A percentile compares a stretch with the other conserved stretches of the same genome.
phyloP scores from a whole-genome alignment of 2,113 vertebrate genomes.

The Otocyon megalotis region DNA sequence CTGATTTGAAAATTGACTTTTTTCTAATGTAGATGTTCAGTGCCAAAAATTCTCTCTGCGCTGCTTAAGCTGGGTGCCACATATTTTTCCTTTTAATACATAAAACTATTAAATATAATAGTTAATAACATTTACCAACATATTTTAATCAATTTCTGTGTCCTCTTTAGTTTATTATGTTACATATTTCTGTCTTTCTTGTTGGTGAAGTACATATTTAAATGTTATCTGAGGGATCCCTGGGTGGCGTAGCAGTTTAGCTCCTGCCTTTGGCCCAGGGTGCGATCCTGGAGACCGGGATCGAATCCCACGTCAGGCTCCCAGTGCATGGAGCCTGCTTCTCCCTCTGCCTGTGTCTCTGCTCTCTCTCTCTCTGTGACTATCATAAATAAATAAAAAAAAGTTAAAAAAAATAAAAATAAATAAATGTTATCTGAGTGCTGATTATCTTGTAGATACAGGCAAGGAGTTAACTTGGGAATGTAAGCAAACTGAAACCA shows the following conservation, averaged over 20 bases:
- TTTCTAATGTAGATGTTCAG: not conserved
- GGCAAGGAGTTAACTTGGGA: not conserved
- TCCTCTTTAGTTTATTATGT: not conserved
- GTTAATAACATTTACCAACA: not conserved
- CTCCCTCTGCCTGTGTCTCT: no score
- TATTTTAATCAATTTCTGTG: not conserved
- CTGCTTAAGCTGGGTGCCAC: not conserved
- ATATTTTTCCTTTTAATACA: constrained; percentile 23
- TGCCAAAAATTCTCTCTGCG: not conserved
- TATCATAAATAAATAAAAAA: no score
- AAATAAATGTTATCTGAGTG: not conserved
- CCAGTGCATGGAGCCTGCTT: no score
- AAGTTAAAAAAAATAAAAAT: no score
- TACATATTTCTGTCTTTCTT: not conserved
- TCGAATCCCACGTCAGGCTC: no score
- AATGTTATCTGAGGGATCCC: not conserved
- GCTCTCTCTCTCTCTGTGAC: no score
- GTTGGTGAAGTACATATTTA: not conserved
- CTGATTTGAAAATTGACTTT: not conserved
- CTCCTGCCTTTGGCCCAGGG: no score
- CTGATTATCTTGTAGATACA: not conserved
- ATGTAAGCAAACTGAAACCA: not conserved
- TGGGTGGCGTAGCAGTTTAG: no score
- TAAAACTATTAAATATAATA: not conserved
- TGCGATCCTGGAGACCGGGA: no score